Evolutionary conservation across 2,113 vertebrate genomes (phyloP).

Genomic region (Nycticorax nycticorax): DNA sequence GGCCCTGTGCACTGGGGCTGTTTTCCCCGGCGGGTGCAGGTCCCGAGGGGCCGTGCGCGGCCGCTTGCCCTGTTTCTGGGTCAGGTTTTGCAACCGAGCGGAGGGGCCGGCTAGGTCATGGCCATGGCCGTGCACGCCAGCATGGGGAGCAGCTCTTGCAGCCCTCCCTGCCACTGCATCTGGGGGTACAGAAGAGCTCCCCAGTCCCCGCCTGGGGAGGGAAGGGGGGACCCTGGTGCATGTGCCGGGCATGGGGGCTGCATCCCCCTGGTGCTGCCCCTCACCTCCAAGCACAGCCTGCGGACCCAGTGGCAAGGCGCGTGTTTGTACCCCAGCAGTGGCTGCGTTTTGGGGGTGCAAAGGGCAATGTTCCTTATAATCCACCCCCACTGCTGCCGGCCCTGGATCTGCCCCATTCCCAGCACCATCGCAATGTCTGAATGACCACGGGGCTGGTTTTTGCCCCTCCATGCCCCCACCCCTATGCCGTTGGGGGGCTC

Average conservation of each 20-base stretch:
- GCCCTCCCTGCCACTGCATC: not conserved
- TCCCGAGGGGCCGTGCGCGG: not conserved
- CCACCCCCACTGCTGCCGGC: fast-evolving
- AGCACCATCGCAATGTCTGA: fast-evolving
- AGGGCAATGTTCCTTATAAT: not conserved
- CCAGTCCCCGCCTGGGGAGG: not conserved
- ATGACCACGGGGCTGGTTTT: fast-evolving
- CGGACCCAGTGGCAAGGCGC: fast-evolving
- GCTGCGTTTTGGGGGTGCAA: fast-evolving
- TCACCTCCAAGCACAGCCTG: not conserved
- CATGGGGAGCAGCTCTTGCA: fast-evolving
- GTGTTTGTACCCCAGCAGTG: not conserved
- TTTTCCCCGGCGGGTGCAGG: not conserved
- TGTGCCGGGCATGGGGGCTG: fast-evolving
- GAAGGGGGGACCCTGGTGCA: fast-evolving
- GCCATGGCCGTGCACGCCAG: fast-evolving
- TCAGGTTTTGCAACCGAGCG: not conserved
- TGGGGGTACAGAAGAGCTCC: not conserved
- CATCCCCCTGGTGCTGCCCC: fast-evolving
- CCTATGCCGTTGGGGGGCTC: fast-evolving
- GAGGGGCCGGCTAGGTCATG: not conserved
- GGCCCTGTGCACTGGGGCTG: not conserved
- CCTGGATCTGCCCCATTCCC: not conserved
- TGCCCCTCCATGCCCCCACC: fast-evolving
- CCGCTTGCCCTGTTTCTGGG: not conserved